Conservation (phyloP, 2,888 invertebrate genomes). For the Metellina segmentata region DNA sequence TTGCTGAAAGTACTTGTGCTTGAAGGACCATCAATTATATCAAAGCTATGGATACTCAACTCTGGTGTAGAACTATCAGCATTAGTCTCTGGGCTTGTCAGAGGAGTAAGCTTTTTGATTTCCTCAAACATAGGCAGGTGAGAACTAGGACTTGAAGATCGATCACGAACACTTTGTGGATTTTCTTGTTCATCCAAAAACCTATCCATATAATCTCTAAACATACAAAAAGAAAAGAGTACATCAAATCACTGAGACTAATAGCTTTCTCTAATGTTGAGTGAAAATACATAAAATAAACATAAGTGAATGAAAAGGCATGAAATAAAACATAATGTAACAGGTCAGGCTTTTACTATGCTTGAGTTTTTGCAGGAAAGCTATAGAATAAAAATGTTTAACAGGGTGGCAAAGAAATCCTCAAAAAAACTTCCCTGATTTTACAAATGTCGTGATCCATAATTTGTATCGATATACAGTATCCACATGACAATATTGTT, state of each 20-base stretch:
- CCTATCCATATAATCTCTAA: constrained; percentile 93
- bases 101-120: constrained; percentile 61
- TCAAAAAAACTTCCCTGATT: too few relatives aligned
- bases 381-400: too few relatives aligned
- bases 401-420: too few relatives aligned
- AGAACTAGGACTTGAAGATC: constrained; percentile 75
- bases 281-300: background rate
- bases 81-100: constrained; percentile 73
- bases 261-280: background rate
- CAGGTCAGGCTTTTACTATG: too few relatives aligned
- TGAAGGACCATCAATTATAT: constrained; percentile 68
- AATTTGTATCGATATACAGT: too few relatives aligned
- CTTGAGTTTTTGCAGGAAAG: too few relatives aligned
- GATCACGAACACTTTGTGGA: constrained; percentile 71
- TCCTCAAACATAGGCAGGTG: constrained; percentile 70
- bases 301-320: too few relatives aligned
- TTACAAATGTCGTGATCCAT: too few relatives aligned
- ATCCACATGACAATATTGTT: too few relatives aligned
- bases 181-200: constrained; percentile 90
- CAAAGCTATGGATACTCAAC: constrained; percentile 65
- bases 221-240: constrained; percentile 9
- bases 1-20: constrained; percentile 69
- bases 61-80: constrained; percentile 72
- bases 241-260: background rate
- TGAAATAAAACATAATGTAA: too few relatives aligned